Base-by-base conservation (phyloP, 2,888 invertebrate species). In the Drosophila nigritarsus region DNA sequence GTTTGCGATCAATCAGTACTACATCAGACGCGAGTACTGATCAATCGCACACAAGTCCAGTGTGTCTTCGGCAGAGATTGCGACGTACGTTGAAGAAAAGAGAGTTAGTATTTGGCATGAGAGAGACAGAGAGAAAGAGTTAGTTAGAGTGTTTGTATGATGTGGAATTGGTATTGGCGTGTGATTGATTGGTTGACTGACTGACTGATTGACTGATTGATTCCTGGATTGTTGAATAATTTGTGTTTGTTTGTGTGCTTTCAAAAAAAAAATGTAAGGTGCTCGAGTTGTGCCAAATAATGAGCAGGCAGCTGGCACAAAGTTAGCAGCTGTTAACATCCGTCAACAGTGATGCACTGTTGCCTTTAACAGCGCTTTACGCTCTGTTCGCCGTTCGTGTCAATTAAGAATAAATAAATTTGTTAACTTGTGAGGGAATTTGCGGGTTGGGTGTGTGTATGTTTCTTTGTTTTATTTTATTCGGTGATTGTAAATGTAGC, bases 101-200 rank as follows among this genome's bases (percentile, higher is more conserved):
- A 80, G 58, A 75, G 75, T 75, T 78, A 75, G 72, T 78, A 63
- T 75, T 67, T 75, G 70, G 53, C 66, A 49, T 78, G 79, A 83
- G 55, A 83, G 55, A 81, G 73, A 75, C 64, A 78, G 56, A 67
- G 66, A 77, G 82, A 70, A 65, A 84, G 73, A 73, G 77, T 63
- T 67, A 62, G 65, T 80, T 71, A 77, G 45, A 30, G 51, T 55
- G 51, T 63, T 7, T 38, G 49, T 63, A 13, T 42, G 60, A 29
- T 62, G n/a, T 48, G 36, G n/a, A 29, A n/a, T 40, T 36, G 6
- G 55, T 56, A 30, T 42, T 40, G 29, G 30, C n/a, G 20, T 53
- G 36, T 61, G 59, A 34, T 9, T 67, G 51, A 49, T 20, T 55
- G 61, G 13, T 8, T 32, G 42, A 42, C 3, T 68, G 51, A 27